phyloP scores from a whole-genome alignment of 2,888 invertebrate species.

The Agrochola lota region DNA sequence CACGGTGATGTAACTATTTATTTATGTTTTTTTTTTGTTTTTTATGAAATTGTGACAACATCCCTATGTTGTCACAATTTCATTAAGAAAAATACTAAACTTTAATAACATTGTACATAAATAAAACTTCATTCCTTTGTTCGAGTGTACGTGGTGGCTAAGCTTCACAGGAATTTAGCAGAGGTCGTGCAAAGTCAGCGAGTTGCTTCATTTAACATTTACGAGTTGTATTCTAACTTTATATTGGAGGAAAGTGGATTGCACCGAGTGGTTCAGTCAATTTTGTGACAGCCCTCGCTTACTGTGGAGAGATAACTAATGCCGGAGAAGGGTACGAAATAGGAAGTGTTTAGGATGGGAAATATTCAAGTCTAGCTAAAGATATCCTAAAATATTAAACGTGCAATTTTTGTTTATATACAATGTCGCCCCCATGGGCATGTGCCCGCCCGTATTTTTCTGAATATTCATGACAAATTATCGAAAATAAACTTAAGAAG shows the following conservation, averaged over 20 bases:
- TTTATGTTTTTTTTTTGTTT: too few species aligned
- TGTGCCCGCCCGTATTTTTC: too few species aligned
- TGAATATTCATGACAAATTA: too few species aligned
- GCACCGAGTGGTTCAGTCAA: constrained; percentile 35
- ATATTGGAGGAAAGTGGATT: constrained; percentile 51
- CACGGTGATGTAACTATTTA: too few species aligned
- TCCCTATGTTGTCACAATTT: background rate
- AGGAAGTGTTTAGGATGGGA: background rate
- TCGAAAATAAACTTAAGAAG: too few species aligned
- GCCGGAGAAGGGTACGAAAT: background rate
- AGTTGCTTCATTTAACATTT: constrained; percentile 62
- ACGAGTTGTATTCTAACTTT: constrained; percentile 54
- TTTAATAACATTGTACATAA: constrained; percentile 17
- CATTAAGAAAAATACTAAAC: constrained; percentile 11
- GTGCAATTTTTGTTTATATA: too few species aligned
- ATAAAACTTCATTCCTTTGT: constrained; percentile 40
- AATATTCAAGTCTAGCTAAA: constrained; percentile 1
- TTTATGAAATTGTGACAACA: too few species aligned
- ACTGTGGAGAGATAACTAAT: background rate
- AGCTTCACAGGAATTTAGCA: constrained; percentile 35
- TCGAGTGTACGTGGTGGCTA: constrained; percentile 15
- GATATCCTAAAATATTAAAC: too few species aligned
- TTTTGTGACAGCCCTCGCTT: constrained; percentile 15
- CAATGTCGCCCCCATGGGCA: too few species aligned
- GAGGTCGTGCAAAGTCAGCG: constrained; percentile 36